Evolutionary conservation across 2,888 invertebrate genomes (phyloP), one percentile per base, ranked within the genome.

Genomic region (Gortyna flavago): DNA sequence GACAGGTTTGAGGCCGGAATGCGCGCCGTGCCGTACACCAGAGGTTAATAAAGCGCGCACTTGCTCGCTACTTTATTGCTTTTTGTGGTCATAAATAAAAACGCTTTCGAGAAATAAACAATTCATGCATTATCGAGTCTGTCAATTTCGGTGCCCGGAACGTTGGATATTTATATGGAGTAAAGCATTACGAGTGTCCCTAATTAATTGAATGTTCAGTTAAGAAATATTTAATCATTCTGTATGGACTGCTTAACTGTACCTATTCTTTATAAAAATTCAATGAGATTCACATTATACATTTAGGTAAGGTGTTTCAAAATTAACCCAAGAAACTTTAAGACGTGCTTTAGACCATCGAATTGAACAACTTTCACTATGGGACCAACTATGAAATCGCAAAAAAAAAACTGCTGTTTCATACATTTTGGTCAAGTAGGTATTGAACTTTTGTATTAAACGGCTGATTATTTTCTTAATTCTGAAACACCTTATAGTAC

Each of bases 11-110:
- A 80, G 89, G 81, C 84, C 89, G 88, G 89, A 88, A 89, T 88
- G 88, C 85, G 88, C 82, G 79, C 84, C 84, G 88, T 88, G 89
- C 88, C 86, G 89, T 94, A 93, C 94, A 89, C 91, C 92, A 91
- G 93, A 92, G 93, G 94, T 95, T 94, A 95, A 95, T 96, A 96
- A 95, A 94, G 95, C 95, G 94, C 94, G 94, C 95, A 95, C 96
- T 95, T 94, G 95, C 93, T 90, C 88, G 92, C 94, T 93, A 93
- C 94, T 95, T 96, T 95, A 95, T 93, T 94, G 93, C 95, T 95
- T 95, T 95, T 95, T 96, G 95, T 94, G 91, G 90, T 91, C 92
- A 94, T 95, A 95, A 95, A 95, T 95, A 94, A 93, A 93, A 93
- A 93, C 91, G 91, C 91, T 94, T 93, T 93, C 92, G 91, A 92